phyloP scores from a whole-genome alignment of 2,888 invertebrate genomes.

The Herminia tarsipennalis region DNA sequence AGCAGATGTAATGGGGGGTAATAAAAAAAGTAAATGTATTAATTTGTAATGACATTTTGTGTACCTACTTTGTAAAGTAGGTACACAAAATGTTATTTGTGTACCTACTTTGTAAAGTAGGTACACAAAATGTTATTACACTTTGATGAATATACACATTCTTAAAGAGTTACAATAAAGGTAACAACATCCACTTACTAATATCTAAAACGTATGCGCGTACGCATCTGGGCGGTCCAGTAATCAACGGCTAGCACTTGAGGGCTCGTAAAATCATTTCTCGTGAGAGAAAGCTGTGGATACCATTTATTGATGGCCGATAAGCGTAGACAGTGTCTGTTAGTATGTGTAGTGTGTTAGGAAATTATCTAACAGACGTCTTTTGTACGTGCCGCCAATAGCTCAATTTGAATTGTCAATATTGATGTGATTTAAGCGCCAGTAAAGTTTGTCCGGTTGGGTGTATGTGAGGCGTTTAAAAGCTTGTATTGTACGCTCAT shows the following conservation, averaged over 20 bases:
- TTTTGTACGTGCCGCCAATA: neutral
- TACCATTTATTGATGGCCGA: constrained; percentile 5
- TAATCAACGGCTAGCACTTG: constrained; percentile 20
- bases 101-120: too few relatives aligned
- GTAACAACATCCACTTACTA: constrained; percentile 3
- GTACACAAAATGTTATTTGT: too few relatives aligned
- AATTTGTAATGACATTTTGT: too few relatives aligned
- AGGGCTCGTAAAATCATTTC: constrained; percentile 17
- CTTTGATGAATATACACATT: neutral
- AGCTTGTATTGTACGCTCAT: too few relatives aligned
- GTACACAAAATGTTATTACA: neutral
- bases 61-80: too few relatives aligned
- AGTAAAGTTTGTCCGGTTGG: too few relatives aligned
- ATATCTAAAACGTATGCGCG: neutral
- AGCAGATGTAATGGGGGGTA: too few relatives aligned
- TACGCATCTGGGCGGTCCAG: constrained; percentile 16
- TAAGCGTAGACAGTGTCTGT: constrained; percentile 3
- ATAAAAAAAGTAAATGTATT: too few relatives aligned
- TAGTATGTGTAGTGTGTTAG: neutral
- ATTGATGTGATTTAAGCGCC: too few relatives aligned
- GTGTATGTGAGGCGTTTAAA: too few relatives aligned
- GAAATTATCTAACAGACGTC: neutral
- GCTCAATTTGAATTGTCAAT: neutral
- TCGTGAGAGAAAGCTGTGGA: constrained; percentile 15
- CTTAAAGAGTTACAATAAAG: neutral